Percentiles rank a stretch among this genome's conserved stretches.
Evolutionary conservation across 2,797 vertebrate species (phyloP).

Genomic region (Orestias chungarensis): DNA sequence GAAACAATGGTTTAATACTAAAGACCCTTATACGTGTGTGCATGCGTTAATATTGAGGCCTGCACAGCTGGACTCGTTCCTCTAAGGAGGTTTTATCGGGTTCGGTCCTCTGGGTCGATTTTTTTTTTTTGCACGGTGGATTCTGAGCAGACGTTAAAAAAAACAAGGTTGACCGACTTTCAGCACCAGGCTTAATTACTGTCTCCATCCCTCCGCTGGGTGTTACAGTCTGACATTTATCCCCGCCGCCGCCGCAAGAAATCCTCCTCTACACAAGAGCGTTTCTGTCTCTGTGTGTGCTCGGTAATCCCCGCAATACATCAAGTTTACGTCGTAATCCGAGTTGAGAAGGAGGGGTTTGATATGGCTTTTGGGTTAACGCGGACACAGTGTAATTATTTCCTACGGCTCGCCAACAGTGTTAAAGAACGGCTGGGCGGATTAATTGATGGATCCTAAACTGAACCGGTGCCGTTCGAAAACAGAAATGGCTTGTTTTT

Average conservation of each 20-base stretch:
- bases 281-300: conserved; percentile 31
- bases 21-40: neutral
- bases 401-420: conserved; percentile 1
- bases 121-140: conserved; percentile 37
- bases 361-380: conserved; percentile 11
- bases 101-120: neutral
- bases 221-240: conserved; percentile 65
- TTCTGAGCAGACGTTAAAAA: conserved; percentile 33
- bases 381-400: conserved; percentile 8
- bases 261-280: conserved; percentile 49
- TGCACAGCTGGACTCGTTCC: neutral
- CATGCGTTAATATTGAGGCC: neutral
- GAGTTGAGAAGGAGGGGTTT: conserved; percentile 13
- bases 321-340: conserved; percentile 44
- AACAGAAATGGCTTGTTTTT: neutral
- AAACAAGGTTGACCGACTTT: conserved; percentile 57
- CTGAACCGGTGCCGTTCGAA: neutral
- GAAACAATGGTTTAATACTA: neutral
- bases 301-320: conserved; percentile 50
- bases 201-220: conserved; percentile 52
- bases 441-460: neutral
- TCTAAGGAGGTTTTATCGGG: neutral
- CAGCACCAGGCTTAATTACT: conserved; percentile 75
- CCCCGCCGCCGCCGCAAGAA: conserved; percentile 44
- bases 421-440: neutral